These are phyloP conservation scores for Umimayanthus kanabou DNA, from an alignment of 92 coral and sea anemone genomes.

Conservation along the genomic window DNA sequence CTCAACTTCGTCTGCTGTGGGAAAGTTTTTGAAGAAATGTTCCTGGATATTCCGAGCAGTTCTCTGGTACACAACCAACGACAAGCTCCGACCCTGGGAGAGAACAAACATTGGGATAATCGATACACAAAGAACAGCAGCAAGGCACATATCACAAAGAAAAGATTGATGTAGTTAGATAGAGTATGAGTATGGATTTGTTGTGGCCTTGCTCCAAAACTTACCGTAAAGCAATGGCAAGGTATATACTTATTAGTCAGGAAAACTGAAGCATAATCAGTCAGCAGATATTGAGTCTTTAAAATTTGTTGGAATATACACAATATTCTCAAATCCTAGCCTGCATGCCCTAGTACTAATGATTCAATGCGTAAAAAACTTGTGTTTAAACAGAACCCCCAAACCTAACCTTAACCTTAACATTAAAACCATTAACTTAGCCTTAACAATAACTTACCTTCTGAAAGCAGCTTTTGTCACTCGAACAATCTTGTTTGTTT, in stretches of 20 bases:
- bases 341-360: background rate
- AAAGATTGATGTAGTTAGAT: too few species aligned
- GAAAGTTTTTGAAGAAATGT: slow-evolving; percentile 72
- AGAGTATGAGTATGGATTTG: too few species aligned
- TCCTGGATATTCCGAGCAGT: slow-evolving; percentile 82
- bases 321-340: too few species aligned
- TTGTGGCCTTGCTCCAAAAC: too few species aligned
- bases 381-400: too few species aligned
- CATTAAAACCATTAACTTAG: too few species aligned
- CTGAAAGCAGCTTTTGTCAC: slow-evolving; percentile 1
- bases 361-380: too few species aligned
- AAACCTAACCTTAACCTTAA: too few species aligned
- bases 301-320: background rate
- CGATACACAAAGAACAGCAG: background rate
- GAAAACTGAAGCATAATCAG: too few species aligned
- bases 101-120: background rate
- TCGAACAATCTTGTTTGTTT: background rate
- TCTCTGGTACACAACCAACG: slow-evolving; percentile 87
- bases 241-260: background rate
- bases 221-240: background rate
- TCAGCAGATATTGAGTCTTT: background rate
- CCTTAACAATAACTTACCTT: background rate
- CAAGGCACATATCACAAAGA: background rate
- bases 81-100: slow-evolving; percentile 79
- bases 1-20: slow-evolving; percentile 77